Evolutionary conservation across 1,140 invertebrate species (phyloP), one percentile per base, ranked within the genome.

Genomic region (Drosophila navojoa): DNA sequence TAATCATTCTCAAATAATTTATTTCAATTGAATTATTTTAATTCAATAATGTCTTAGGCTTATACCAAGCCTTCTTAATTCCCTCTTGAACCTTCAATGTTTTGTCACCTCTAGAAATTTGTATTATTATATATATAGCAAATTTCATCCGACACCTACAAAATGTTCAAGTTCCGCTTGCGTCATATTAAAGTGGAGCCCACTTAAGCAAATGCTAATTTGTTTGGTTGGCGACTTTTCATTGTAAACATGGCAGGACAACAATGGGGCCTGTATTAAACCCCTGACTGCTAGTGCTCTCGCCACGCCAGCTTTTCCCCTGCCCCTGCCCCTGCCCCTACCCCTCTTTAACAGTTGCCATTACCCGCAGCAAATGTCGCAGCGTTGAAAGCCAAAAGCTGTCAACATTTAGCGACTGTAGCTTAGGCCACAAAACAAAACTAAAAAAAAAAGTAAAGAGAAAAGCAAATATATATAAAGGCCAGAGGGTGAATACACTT

Each of bases 341-440:
- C 7, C 25, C 6, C 42, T 4, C 15, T 47, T n/a, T n/a, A 9
- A n/a, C 50, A 32, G 50, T 49, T 49, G 27, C 29, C 22, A 62
- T 49, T 63, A 62, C 40, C 25, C 52, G 15, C 50, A 38, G 58
- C 58, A 29, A 68, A 68, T 68, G 64, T 60, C 55, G 47, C 47
- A 54, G 22, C 42, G 59, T 19, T 54, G 29, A 62, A 62, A 70
- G 50, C 67, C 68, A 62, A 75, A 77, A 85, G 69, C 81, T 80
- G 81, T 79, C 81, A 85, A 49, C 53, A 57, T 73, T 76, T 73
- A 66, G 57, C 35, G 5, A 22, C 63, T 32, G 32, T 62, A 11
- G 67, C 52, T 64, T 71, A 64, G 47, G 61, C 45, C 25, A 58
- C 15, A 44, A 40, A 59, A 45, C 42, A 47, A 44, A 55, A 16